These are phyloP conservation scores for Pandemis cinnamomeana DNA, from an alignment of 2,888 invertebrate species.

Conservation along the genomic window DNA sequence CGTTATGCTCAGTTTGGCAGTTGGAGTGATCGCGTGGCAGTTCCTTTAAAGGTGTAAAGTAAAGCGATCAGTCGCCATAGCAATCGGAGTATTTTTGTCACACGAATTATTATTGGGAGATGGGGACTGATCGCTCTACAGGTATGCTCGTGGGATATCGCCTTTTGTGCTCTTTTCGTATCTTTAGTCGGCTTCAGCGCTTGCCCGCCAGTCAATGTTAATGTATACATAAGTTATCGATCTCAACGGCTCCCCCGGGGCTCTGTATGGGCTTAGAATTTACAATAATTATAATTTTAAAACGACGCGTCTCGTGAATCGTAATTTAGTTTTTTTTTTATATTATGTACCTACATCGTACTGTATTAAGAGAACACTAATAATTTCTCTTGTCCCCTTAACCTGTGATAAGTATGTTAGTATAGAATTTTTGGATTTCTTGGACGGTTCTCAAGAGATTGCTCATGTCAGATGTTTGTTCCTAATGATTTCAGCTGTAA, in stretches of 20 bases:
- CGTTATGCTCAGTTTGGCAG: background rate
- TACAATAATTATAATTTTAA: slow-evolving; percentile 64
- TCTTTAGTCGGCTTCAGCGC: slow-evolving; percentile 69
- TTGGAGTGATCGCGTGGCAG: background rate
- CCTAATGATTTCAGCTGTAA: slow-evolving; percentile 79
- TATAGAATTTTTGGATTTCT: slow-evolving; percentile 75
- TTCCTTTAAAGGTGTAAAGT: background rate
- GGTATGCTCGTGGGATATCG: slow-evolving; percentile 47
- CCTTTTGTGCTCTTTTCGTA: slow-evolving; percentile 63
- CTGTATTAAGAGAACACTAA: slow-evolving; percentile 81
- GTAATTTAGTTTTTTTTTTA: slow-evolving; percentile 72
- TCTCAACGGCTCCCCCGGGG: slow-evolving; percentile 75
- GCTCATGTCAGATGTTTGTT: slow-evolving; percentile 80
- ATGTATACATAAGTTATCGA: slow-evolving; percentile 73
- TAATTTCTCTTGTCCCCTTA: slow-evolving; percentile 84
- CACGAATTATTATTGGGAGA: slow-evolving; percentile 64
- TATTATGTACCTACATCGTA: slow-evolving; percentile 65
- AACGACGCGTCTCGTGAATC: slow-evolving; percentile 66
- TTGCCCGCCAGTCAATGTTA: slow-evolving; percentile 75
- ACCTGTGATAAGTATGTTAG: slow-evolving; percentile 85
- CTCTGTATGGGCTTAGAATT: slow-evolving; percentile 77
- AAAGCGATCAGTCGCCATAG: slow-evolving; percentile 46
- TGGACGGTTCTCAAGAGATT: slow-evolving; percentile 73
- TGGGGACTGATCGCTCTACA: slow-evolving; percentile 45
- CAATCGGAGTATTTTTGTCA: slow-evolving; percentile 68